Conservation (phyloP, 2,113 vertebrate species). For the Ctenodactylus gundi region DNA sequence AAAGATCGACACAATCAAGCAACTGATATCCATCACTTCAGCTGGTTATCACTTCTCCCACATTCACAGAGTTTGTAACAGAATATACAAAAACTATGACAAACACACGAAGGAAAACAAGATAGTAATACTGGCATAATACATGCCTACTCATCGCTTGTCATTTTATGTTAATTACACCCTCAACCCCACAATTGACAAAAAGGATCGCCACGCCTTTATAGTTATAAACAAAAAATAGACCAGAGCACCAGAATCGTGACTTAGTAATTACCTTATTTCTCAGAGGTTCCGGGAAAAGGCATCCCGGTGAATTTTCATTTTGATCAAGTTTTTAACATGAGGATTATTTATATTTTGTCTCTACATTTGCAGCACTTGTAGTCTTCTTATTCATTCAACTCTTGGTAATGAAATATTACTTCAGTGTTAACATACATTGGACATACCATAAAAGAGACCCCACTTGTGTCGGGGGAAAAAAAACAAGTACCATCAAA, state of each 20-base stretch:
- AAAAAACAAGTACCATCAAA: slow-evolving; percentile 11
- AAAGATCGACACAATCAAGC: not conserved
- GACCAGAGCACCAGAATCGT: slow-evolving; percentile 27
- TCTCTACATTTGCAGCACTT: not conserved
- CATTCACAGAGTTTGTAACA: slow-evolving; percentile 5
- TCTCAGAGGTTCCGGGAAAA: slow-evolving; percentile 31
- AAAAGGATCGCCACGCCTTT: not conserved
- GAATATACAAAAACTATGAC: slow-evolving; percentile 21
- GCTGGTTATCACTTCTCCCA: not conserved
- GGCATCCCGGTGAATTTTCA: not conserved
- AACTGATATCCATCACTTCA: not conserved
- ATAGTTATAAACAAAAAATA: slow-evolving; percentile 31
- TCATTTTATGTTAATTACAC: slow-evolving; percentile 50
- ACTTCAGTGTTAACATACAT: slow-evolving; percentile 26
- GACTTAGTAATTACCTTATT: slow-evolving; percentile 39
- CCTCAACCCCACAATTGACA: not conserved
- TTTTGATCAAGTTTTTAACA: not conserved
- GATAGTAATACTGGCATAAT: slow-evolving; percentile 29
- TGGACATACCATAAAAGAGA: not conserved
- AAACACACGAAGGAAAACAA: slow-evolving; percentile 6
- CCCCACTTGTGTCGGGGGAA: not conserved
- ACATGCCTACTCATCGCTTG: not conserved
- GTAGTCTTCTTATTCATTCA: not conserved
- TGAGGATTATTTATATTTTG: slow-evolving; percentile 35
- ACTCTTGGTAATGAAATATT: slow-evolving; percentile 22